Evolutionary conservation across 2,113 vertebrate genomes (phyloP).

Genomic region (Mionectes macconnelli): DNA sequence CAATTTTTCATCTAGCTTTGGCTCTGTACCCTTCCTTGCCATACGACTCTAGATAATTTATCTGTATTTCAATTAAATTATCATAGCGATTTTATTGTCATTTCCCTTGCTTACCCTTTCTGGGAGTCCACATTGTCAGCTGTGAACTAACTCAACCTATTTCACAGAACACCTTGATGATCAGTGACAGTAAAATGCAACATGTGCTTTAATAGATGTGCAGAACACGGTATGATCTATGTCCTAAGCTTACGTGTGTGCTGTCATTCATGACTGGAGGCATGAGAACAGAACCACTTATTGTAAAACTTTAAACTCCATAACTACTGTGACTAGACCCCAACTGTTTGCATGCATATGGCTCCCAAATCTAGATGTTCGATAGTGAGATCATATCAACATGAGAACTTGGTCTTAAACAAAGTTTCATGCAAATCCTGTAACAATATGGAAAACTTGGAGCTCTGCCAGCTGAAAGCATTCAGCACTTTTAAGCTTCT

Average conservation of each 20-base stretch:
- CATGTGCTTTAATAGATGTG: neutral
- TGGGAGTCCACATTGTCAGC: neutral
- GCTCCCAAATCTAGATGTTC: neutral
- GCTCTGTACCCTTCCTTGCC: neutral
- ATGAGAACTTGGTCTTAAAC: slow-evolving; percentile 12
- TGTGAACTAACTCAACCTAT: neutral
- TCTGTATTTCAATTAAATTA: neutral
- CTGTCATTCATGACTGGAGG: neutral
- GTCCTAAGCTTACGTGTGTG: neutral
- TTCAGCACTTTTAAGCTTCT: neutral
- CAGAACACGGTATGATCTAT: neutral
- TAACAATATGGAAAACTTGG: neutral
- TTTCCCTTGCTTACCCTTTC: neutral
- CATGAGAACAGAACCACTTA: neutral
- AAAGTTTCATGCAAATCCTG: neutral
- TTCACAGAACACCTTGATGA: neutral
- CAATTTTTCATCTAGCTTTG: neutral
- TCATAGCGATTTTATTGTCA: neutral
- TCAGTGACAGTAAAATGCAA: neutral
- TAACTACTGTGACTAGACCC: neutral
- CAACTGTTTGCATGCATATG: neutral
- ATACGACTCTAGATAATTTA: neutral
- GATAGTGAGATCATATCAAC: neutral
- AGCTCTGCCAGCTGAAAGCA: neutral
- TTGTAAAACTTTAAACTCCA: neutral